Conservation (phyloP, 2,888 invertebrate genomes). For the Nemurella pictetii region DNA sequence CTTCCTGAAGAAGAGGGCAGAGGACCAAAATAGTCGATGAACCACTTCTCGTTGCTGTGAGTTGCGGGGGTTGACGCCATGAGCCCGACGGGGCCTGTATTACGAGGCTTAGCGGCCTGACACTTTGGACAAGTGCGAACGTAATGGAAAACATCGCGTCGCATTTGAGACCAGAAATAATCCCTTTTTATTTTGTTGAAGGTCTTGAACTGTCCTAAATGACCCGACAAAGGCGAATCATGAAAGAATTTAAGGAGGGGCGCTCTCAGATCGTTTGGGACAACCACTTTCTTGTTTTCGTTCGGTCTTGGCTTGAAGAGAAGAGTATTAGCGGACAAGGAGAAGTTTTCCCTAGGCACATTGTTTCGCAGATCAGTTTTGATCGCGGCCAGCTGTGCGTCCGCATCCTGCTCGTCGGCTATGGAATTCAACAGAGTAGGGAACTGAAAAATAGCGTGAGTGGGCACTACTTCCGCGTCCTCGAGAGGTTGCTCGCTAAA, state of each 20-base stretch:
- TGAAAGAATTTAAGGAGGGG: background rate
- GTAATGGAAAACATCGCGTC: no score
- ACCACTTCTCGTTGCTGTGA: no score
- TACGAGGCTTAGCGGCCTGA: no score
- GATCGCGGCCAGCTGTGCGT: background rate
- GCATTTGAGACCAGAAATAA: constrained; percentile 3
- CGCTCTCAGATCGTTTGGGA: background rate
- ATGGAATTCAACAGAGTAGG: background rate
- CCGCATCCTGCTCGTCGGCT: background rate
- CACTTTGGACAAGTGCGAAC: no score
- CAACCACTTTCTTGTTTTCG: background rate
- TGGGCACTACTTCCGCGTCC: background rate
- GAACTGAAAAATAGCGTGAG: background rate
- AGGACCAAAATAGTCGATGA: no score
- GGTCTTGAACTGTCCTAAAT: background rate
- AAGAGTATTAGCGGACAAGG: background rate
- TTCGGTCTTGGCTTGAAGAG: background rate
- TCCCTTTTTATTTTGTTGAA: background rate
- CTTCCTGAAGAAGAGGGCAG: no score
- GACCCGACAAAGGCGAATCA: background rate
- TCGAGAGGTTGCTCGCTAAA: no score
- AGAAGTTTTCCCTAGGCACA: background rate
- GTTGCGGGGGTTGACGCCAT: no score
- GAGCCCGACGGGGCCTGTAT: no score
- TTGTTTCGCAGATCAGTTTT: background rate